Evolutionary conservation across 2,888 invertebrate genomes (phyloP).

Genomic region (Augiades crinisus): DNA sequence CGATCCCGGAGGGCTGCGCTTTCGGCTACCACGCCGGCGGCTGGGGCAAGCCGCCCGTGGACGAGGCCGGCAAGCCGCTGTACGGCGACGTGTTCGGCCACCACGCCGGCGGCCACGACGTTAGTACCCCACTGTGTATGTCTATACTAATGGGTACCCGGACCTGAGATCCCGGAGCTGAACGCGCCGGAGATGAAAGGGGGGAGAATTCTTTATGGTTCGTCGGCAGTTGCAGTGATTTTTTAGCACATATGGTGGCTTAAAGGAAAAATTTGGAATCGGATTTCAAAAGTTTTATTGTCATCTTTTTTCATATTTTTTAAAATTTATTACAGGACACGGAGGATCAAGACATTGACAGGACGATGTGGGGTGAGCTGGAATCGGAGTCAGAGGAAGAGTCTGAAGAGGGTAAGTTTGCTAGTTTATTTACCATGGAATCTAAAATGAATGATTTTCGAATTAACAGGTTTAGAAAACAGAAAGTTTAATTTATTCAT

Average conservation of each 20-base stretch:
- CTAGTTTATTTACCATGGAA: neutral
- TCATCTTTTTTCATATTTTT: no score
- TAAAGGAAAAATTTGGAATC: no score
- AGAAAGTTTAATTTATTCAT: no score
- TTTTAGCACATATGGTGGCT: no score
- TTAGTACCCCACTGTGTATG: conserved; percentile 63
- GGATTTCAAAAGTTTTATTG: no score
- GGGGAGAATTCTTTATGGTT: no score
- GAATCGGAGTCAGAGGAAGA: conserved; percentile 93
- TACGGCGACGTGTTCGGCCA: conserved; percentile 99
- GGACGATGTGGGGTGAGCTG: conserved; percentile 97
- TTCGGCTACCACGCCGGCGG: conserved; percentile 99
- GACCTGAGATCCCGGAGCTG: no score
- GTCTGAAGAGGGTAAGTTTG: conserved; percentile 84
- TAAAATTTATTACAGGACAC: conserved; percentile 47
- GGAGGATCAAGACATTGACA: conserved; percentile 88
- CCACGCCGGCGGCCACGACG: conserved; percentile 86
- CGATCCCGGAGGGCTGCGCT: conserved; percentile 98
- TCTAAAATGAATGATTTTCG: no score
- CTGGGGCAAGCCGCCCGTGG: conserved; percentile 99
- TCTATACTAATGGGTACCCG: no score
- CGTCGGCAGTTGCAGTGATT: no score
- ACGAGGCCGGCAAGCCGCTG: conserved; percentile 97
- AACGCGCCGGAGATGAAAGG: no score
- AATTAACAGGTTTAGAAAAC: no score